Conservation (phyloP, 2,888 invertebrate species). For the Eucriotettix oculatus region DNA sequence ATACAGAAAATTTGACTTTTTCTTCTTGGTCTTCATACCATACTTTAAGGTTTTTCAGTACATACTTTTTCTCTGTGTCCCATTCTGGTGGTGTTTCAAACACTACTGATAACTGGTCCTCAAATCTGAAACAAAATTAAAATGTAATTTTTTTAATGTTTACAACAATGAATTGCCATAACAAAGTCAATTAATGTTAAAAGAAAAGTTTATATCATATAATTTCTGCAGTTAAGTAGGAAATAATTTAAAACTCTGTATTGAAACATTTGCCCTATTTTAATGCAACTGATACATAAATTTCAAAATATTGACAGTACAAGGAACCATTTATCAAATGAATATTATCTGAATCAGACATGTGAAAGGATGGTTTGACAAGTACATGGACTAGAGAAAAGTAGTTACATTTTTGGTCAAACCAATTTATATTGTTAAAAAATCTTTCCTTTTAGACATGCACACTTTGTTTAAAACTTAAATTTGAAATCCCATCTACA, state of each 20-base stretch:
- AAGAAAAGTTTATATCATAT: too few relatives aligned
- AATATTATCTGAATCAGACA: too few relatives aligned
- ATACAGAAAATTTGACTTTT: slow-evolving; percentile 38
- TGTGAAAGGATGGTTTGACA: too few relatives aligned
- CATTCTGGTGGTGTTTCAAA: slow-evolving; percentile 54
- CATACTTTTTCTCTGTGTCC: slow-evolving; percentile 52
- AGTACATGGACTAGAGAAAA: too few relatives aligned
- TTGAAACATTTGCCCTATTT: background rate
- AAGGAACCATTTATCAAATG: too few relatives aligned
- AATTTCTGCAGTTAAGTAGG: background rate
- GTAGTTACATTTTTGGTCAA: too few relatives aligned
- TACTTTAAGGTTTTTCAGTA: slow-evolving; percentile 38
- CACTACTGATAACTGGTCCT: slow-evolving; percentile 42
- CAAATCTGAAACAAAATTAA: slow-evolving; percentile 29
- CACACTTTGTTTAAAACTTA: too few relatives aligned
- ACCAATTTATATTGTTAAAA: too few relatives aligned
- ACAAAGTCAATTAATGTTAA: too few relatives aligned
- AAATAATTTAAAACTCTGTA: background rate
- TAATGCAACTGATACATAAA: background rate
- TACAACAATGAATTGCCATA: background rate
- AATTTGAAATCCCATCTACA: too few relatives aligned
- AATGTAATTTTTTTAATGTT: background rate
- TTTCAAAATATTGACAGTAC: too few relatives aligned
- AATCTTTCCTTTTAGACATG: too few relatives aligned
- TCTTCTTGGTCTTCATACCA: slow-evolving; percentile 56